Evolutionary conservation across 2,113 vertebrate species (phyloP).

Genomic region (Heliornis fulica): DNA sequence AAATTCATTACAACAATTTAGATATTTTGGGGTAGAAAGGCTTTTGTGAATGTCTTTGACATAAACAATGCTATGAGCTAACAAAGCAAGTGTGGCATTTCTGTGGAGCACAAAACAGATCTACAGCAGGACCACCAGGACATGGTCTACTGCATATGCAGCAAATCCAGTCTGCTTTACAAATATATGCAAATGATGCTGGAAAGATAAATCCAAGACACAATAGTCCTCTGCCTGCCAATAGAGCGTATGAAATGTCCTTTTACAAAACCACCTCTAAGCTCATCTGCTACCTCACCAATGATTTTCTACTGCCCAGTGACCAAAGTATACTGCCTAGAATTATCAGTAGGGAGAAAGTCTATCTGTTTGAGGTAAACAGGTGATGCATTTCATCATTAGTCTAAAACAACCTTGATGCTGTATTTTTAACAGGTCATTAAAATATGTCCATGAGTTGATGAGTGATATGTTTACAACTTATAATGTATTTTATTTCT

Average conservation of each 20-base stretch:
- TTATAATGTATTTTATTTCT: background rate
- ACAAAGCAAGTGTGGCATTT: background rate
- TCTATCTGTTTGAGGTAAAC: background rate
- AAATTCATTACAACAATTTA: background rate
- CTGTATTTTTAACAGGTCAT: background rate
- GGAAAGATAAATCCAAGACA: background rate
- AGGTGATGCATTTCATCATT: background rate
- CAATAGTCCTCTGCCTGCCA: background rate
- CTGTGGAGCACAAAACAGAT: background rate
- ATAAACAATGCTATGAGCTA: background rate
- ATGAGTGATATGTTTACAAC: background rate
- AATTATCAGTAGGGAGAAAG: background rate
- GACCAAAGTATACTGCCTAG: background rate
- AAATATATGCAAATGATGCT: background rate
- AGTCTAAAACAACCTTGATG: background rate
- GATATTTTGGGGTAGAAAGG: background rate
- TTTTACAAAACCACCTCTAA: background rate
- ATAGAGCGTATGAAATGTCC: background rate
- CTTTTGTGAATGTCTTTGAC: background rate
- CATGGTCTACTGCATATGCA: background rate
- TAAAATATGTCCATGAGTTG: background rate
- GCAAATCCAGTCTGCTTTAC: background rate
- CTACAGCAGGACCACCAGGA: accelerated
- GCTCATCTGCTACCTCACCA: background rate
- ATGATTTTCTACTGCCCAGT: background rate